Percentiles rank a stretch among this genome's conserved stretches.
Evolutionary conservation across 2,113 vertebrate genomes (phyloP).

Genomic region (Melospiza georgiana): DNA sequence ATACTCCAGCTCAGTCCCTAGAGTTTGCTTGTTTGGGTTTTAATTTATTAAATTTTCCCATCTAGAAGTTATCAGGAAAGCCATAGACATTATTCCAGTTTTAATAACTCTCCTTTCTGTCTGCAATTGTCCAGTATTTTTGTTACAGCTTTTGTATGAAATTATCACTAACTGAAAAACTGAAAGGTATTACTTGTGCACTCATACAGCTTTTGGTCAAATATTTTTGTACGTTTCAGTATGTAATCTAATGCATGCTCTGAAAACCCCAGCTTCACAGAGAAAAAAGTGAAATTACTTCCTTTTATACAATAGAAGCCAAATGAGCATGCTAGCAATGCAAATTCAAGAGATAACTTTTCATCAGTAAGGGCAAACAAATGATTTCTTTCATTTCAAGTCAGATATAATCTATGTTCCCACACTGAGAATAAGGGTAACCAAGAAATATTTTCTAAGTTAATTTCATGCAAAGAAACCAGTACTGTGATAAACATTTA

Average conservation of each 20-base stretch:
- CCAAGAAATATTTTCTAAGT: slow-evolving; percentile 37
- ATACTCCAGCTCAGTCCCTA: neutral
- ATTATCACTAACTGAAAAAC: neutral
- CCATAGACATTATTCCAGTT: neutral
- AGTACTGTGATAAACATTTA: slow-evolving; percentile 31
- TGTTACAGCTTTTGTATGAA: neutral
- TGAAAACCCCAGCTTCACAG: neutral
- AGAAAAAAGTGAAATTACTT: neutral
- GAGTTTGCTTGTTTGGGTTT: neutral
- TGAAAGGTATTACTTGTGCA: neutral
- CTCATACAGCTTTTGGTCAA: neutral
- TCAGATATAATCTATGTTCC: slow-evolving; percentile 38
- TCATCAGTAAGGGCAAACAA: slow-evolving; percentile 2
- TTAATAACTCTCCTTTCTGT: neutral
- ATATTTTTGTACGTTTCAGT: neutral
- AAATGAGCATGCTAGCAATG: neutral
- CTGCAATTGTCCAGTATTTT: neutral
- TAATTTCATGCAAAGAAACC: neutral
- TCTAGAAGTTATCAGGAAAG: neutral
- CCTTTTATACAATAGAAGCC: neutral
- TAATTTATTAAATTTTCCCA: neutral
- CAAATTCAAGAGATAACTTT: neutral
- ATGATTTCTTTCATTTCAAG: slow-evolving; percentile 39
- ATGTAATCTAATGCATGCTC: neutral
- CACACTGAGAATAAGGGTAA: slow-evolving; percentile 19